These are phyloP conservation scores for Drosophila algonquin DNA, from an alignment of 2,888 invertebrate genomes.

Conservation along the genomic window DNA sequence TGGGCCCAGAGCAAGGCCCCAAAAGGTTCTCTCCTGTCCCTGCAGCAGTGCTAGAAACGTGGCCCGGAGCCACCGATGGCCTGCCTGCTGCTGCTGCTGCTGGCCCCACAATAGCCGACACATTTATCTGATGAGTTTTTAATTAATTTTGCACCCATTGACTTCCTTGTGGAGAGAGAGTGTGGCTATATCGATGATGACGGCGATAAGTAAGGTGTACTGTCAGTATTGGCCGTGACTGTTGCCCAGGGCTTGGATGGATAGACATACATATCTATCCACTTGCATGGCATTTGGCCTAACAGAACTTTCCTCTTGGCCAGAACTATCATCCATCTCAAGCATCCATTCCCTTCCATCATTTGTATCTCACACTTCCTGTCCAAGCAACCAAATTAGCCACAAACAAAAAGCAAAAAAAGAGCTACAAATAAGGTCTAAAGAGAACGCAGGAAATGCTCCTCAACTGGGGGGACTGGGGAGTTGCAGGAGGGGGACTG, in stretches of 20 bases:
- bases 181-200: conserved; percentile 24
- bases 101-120: conserved; percentile 16
- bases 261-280: not conserved
- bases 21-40: conserved; percentile 6
- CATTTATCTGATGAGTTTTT: conserved; percentile 75
- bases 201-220: not conserved
- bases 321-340: not conserved
- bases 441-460: conserved; percentile 58
- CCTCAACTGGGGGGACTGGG: conserved; percentile 34
- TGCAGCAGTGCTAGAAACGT: conserved; percentile 42
- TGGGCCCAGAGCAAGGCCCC: conserved; percentile 25
- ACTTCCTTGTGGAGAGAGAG: conserved; percentile 13
- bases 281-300: not conserved
- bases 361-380: conserved; percentile 11
- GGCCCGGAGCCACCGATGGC: not conserved
- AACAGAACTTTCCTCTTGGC: not conserved
- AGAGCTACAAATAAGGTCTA: not conserved
- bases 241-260: not conserved
- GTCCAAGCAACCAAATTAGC: conserved; percentile 59
- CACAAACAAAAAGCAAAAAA: conserved; percentile 45
- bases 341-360: not conserved
- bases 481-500: not conserved
- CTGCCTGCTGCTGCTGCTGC: not conserved
- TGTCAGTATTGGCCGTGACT: not conserved
- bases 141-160: conserved; percentile 65